phyloP scores from a whole-genome alignment of 1,140 invertebrate species.

The Drosophila simulans region DNA sequence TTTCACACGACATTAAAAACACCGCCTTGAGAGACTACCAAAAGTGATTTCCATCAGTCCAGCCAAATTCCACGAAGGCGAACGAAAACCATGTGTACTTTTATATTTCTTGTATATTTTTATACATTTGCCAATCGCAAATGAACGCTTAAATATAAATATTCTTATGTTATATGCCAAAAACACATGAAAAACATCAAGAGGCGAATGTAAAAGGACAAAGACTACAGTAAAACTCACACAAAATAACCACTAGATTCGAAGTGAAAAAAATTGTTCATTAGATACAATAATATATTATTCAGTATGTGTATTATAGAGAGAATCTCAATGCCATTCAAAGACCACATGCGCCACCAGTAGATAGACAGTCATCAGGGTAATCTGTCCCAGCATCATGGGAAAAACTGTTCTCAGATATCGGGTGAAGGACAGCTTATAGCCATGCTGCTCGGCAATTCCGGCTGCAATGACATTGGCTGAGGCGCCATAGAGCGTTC shows the following conservation, averaged over 20 bases:
- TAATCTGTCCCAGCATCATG: constrained; percentile 89
- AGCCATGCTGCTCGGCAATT: constrained; percentile 93
- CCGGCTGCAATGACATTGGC: constrained; percentile 93
- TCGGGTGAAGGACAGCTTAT: constrained; percentile 88
- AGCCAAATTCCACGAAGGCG: constrained; percentile 2
- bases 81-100: constrained; percentile 10
- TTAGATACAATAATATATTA: constrained; percentile 8
- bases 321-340: constrained; percentile 86
- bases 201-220: constrained; percentile 27
- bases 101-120: constrained; percentile 11
- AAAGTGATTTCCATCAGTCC: constrained; percentile 11
- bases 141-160: constrained; percentile 22
- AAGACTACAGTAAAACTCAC: constrained; percentile 10
- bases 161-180: constrained; percentile 1
- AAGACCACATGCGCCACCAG: constrained; percentile 89
- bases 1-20: constrained; percentile 7
- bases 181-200: constrained; percentile 26
- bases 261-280: constrained; percentile 12
- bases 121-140: constrained; percentile 19
- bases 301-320: neutral
- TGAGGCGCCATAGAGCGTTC: constrained; percentile 92
- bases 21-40: constrained; percentile 14
- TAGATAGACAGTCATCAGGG: constrained; percentile 88
- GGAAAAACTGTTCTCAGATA: constrained; percentile 89
- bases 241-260: constrained; percentile 9